Evolutionary conservation across 2,888 invertebrate species (phyloP).

Genomic region (Anodontia alba): DNA sequence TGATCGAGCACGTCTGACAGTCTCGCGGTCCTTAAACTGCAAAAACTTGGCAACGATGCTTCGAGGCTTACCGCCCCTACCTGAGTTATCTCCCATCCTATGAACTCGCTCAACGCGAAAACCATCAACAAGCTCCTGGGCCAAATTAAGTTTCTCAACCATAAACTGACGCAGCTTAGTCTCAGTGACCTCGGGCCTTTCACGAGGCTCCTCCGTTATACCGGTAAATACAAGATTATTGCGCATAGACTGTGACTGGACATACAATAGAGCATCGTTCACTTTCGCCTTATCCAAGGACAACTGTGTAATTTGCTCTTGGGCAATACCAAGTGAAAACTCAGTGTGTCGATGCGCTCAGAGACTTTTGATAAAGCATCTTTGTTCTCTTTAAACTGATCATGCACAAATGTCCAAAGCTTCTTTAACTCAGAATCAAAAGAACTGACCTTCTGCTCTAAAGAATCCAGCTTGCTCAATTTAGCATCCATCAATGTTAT

Average conservation of each 20-base stretch:
- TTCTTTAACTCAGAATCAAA: neutral
- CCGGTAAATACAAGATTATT: neutral
- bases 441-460: slow-evolving; percentile 24
- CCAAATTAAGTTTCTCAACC: slow-evolving; percentile 2
- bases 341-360: slow-evolving; percentile 16
- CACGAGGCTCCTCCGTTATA: slow-evolving; percentile 9
- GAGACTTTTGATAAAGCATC: slow-evolving; percentile 10
- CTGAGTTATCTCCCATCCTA: slow-evolving; percentile 8
- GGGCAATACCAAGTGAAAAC: slow-evolving; percentile 1
- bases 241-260: too few relatives aligned
- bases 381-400: neutral
- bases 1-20: neutral
- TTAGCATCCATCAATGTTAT: neutral
- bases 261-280: neutral
- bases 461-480: slow-evolving; percentile 7
- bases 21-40: slow-evolving; percentile 11
- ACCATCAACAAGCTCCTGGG: neutral
- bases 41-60: too few relatives aligned
- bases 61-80: neutral
- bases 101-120: slow-evolving; percentile 7
- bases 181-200: neutral
- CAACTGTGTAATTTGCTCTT: slow-evolving; percentile 6
- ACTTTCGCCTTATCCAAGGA: neutral
- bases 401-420: neutral
- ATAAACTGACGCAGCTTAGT: neutral